These are phyloP conservation scores for Drosophila teissieri DNA, from an alignment of 1,140 invertebrate species.

Conservation along the genomic window DNA sequence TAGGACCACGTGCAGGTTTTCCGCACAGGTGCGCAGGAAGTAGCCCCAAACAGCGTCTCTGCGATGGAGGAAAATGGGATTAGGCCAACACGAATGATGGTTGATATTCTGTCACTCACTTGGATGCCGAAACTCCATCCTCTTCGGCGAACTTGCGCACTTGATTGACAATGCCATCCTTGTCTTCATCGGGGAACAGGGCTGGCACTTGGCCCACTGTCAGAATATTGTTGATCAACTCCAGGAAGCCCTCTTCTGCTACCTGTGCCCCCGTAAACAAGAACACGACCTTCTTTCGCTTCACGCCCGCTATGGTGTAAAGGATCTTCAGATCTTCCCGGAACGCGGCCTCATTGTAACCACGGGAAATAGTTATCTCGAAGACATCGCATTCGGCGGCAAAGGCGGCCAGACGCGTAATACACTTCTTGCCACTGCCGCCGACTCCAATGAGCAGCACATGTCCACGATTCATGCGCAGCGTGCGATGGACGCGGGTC, in stretches of 20 bases:
- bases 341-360: slow-evolving; percentile 92
- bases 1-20: slow-evolving; percentile 95
- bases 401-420: slow-evolving; percentile 90
- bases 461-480: slow-evolving; percentile 93
- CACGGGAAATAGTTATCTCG: slow-evolving; percentile 92
- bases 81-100: neutral
- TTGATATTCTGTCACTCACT: slow-evolving; percentile 85
- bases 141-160: slow-evolving; percentile 89
- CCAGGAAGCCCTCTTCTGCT: slow-evolving; percentile 92
- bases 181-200: slow-evolving; percentile 94
- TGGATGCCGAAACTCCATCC: slow-evolving; percentile 89
- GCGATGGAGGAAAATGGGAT: no score
- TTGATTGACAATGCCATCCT: slow-evolving; percentile 89
- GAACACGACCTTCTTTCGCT: slow-evolving; percentile 92
- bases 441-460: slow-evolving; percentile 93
- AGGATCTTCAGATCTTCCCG: slow-evolving; percentile 93
- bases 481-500: slow-evolving; percentile 92
- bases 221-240: slow-evolving; percentile 95
- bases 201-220: slow-evolving; percentile 94
- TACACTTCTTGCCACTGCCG: slow-evolving; percentile 92
- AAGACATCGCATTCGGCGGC: slow-evolving; percentile 92
- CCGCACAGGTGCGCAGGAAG: slow-evolving; percentile 90
- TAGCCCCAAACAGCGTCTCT: slow-evolving; percentile 93
- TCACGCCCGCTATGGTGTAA: slow-evolving; percentile 90
- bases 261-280: slow-evolving; percentile 93